Conservation (phyloP, 1,140 invertebrate species). For the Zaprionus ornatus region DNA sequence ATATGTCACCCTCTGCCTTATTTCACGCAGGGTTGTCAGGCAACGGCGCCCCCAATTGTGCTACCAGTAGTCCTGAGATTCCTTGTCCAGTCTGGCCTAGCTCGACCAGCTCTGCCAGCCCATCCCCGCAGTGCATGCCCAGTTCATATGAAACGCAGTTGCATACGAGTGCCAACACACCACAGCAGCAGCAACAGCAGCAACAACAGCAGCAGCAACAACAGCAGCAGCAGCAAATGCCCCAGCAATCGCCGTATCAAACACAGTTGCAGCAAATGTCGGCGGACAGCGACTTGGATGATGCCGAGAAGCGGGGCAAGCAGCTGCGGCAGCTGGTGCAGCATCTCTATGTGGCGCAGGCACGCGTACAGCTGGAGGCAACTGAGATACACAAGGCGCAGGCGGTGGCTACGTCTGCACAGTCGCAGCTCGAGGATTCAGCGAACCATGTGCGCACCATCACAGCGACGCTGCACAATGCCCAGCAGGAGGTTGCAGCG, state of each 20-base stretch:
- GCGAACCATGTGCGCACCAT: conserved; percentile 78
- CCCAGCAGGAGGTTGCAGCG: conserved; percentile 78
- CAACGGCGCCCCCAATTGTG: not conserved
- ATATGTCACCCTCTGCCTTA: not conserved
- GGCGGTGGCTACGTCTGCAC: conserved; percentile 67
- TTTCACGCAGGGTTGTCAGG: not conserved
- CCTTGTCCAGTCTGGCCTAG: too few species aligned
- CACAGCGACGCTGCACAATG: conserved; percentile 74
- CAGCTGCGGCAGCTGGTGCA: conserved; percentile 72
- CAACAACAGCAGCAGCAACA: not conserved
- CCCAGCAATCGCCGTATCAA: not conserved
- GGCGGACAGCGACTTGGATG: conserved; percentile 30
- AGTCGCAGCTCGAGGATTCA: conserved; percentile 69
- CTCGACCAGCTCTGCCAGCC: not conserved
- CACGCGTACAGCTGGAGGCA: conserved; percentile 78
- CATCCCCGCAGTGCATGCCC: not conserved
- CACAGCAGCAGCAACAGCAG: not conserved
- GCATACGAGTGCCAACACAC: too few species aligned
- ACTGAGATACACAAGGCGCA: conserved; percentile 78
- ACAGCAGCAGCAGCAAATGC: not conserved
- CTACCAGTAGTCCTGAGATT: too few species aligned
- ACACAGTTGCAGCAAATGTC: conserved; percentile 1
- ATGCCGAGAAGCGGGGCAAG: conserved; percentile 53
- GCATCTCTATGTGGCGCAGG: conserved; percentile 80
- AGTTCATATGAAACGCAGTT: not conserved